Conservation (phyloP, 2,888 invertebrate species). For the Spodoptera picta region DNA sequence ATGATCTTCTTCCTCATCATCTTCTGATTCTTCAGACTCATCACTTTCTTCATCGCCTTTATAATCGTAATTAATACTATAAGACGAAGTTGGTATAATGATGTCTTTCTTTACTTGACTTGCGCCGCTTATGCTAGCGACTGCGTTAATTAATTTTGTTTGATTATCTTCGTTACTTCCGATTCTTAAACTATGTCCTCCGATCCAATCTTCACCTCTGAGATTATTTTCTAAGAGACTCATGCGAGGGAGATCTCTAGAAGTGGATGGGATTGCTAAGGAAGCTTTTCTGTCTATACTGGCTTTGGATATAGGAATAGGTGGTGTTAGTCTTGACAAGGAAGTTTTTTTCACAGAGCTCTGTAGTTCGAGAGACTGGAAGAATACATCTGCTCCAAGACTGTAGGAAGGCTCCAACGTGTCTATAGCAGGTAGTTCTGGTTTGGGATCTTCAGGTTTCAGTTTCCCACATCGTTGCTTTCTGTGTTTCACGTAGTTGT, state of each 20-base stretch:
- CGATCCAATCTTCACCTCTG: slow-evolving; percentile 90
- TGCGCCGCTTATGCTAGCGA: slow-evolving; percentile 89
- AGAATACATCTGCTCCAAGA: slow-evolving; percentile 95
- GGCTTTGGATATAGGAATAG: slow-evolving; percentile 76
- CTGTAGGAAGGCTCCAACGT: slow-evolving; percentile 86
- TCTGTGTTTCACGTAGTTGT: slow-evolving; percentile 95
- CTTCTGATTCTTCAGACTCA: slow-evolving; percentile 89
- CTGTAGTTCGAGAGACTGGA: slow-evolving; percentile 94
- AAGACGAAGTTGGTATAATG: slow-evolving; percentile 67
- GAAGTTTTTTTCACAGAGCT: slow-evolving; percentile 91
- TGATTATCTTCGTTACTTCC: slow-evolving; percentile 88
- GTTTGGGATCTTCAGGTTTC: slow-evolving; percentile 65
- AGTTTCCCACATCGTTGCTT: slow-evolving; percentile 90
- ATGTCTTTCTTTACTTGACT: slow-evolving; percentile 83
- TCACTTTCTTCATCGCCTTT: slow-evolving; percentile 85
- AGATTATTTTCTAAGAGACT: slow-evolving; percentile 81
- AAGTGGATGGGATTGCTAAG: slow-evolving; percentile 73
- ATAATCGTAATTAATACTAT: slow-evolving; percentile 79
- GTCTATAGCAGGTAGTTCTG: slow-evolving; percentile 75
- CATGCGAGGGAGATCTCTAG: slow-evolving; percentile 76
- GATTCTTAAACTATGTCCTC: slow-evolving; percentile 88
- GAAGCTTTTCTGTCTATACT: slow-evolving; percentile 70
- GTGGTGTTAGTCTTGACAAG: slow-evolving; percentile 84
- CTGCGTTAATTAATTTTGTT: slow-evolving; percentile 90
- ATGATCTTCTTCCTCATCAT: slow-evolving; percentile 87